phyloP scores from a whole-genome alignment of 2,113 vertebrate species.

The Chloropsis cyanopogon region DNA sequence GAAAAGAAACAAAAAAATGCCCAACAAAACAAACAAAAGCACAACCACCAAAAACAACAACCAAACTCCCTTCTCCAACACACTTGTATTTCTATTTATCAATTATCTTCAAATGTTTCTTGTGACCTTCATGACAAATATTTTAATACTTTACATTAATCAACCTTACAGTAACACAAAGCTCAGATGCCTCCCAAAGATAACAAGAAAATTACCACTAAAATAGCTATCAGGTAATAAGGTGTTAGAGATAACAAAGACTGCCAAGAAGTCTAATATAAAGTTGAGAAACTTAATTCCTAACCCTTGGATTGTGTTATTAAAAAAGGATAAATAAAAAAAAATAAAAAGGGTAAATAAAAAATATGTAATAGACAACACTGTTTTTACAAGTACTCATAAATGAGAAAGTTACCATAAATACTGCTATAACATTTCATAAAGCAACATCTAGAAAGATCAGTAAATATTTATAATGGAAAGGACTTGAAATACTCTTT shows the following conservation, averaged over 20 bases:
- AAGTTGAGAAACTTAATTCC: background rate
- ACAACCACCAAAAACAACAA: background rate
- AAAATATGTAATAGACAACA: background rate
- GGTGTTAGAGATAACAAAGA: background rate
- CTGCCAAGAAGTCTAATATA: background rate
- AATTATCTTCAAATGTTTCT: background rate
- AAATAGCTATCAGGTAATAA: background rate
- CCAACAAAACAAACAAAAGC: background rate
- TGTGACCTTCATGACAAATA: background rate
- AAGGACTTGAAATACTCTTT: background rate
- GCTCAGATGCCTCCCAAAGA: background rate
- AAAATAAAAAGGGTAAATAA: background rate
- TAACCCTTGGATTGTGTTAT: background rate
- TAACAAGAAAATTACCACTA: background rate
- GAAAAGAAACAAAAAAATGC: background rate
- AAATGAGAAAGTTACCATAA: background rate
- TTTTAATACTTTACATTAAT: background rate
- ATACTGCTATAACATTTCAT: background rate
- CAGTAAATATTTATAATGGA: constrained; percentile 14
- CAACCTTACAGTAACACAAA: background rate
- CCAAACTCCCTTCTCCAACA: rapidly evolving
- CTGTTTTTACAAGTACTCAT: background rate
- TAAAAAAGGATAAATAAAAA: background rate
- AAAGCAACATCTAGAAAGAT: background rate
- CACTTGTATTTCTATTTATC: background rate